Evolutionary conservation across 2,888 invertebrate genomes (phyloP), one percentile per base, ranked within the genome.

Genomic region (Apotomis turbidana): DNA sequence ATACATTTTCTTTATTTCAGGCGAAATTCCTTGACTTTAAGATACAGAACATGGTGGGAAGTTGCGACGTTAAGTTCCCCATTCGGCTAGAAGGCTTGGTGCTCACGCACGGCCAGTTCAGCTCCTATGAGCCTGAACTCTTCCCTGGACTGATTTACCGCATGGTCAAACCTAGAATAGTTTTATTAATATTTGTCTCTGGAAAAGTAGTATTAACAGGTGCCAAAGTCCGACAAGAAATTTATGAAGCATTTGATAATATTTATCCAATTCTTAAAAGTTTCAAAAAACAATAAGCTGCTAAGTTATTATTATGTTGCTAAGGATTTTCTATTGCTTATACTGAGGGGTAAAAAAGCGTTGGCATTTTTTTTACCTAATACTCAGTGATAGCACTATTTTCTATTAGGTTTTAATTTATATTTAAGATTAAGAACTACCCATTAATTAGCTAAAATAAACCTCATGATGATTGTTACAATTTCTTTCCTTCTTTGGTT

Each of bases 181-280:
- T 99, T n/a, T 27, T 66, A 44, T 94, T 99, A 66, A 99, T 99
- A 82, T 99, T 99, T 93, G 99, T 99, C 4, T 99, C 99, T 76
- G 99, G 99, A 63, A 99, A 99, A 95, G 97, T 99, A 74, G 99
- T 99, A 13, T 95, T 99, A 77, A 99, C 99, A 77, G 99, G 99
- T 78, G 99, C 98, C 74, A 99, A 99, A 94, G 97, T 97, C 57
- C 94, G 99, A 78, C 95, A 96, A 87, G 99, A 98, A 88, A 97
- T 99, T 71, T 97, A 98, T 88, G 98, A 99, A 87, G 98, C 99
- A 13, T 96, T 99, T 90, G 97, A 97, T 84, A 98, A 98, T 88
- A 99, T 99, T 87, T 98, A 98, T 91, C 99, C 99, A 9, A 98
- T 99, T 85, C 91, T 99, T 76, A 98, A 98, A 89, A 98, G 98